Base-by-base conservation (phyloP, 2,888 invertebrate species). In the Anorthoa munda region DNA sequence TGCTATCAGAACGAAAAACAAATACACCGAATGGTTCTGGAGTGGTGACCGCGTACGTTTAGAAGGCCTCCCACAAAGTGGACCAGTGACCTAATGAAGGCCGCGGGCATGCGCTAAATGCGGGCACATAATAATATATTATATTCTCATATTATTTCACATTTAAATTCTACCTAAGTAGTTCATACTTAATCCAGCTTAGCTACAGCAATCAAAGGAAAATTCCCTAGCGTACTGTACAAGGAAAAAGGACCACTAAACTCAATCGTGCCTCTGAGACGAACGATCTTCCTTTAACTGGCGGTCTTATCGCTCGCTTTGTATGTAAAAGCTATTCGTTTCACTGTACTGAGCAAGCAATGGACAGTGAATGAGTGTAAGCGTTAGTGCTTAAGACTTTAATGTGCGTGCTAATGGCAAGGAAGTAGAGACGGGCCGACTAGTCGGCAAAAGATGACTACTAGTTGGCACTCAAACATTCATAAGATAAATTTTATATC, bases 241-340 rank as follows among this genome's bases (percentile, higher is more conserved):
- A 56, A 56, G 58, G 67, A 67, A 68, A 74, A 74, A 74, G 45
- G 55, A 77, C 75, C 75, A 77, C 77, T 69, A 66, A 75, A 64
- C 53, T 67, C 53, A 59, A 72, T 68, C 53, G 45, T 73, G 68
- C 85, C 82, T 77, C 51, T 23, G 82, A 67, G 85, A 76, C 74
- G 67, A 50, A 48, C 11, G 60, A 75, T 68, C 59, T 71, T 76
- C 73, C 53, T 63, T 31, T 75, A 77, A 77, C 72, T 56, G 74
- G 31, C 73, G 45, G 31, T 55, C 60, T 72, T 83, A 81, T 81
- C 70, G 67, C 83, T 67, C 61, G 67, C 56, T 72, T 74, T 70
- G 50, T 68, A 76, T 60, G 59, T 72, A 72, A 72, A 69, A 76
- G 61, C 63, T 66, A 76, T 76, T 79, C 59, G 61, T 66, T 59